Conservation (phyloP, 2,797 vertebrate genomes). For the Halcyon chelicuti region DNA sequence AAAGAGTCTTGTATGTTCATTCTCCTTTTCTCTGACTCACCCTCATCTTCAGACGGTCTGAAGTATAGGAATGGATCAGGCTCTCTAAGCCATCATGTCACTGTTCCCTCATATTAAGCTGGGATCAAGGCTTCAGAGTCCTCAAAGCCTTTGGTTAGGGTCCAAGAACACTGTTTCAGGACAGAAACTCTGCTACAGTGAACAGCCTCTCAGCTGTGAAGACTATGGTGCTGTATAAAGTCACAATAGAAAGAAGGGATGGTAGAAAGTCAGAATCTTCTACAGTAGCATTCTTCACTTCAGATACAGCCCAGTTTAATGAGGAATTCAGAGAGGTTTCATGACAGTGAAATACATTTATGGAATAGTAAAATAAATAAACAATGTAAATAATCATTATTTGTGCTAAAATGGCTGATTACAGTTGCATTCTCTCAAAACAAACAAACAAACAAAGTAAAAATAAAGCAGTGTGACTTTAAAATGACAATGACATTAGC, state of each 20-base stretch:
- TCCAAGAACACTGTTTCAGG: neutral
- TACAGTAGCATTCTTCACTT: neutral
- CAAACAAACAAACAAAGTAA: neutral
- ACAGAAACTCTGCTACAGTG: neutral
- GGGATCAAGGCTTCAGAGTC: neutral
- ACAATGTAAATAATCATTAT: neutral
- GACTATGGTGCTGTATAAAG: neutral
- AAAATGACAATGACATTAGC: constrained; percentile 29
- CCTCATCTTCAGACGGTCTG: neutral
- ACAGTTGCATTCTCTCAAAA: neutral
- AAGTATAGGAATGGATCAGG: neutral
- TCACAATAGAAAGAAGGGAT: neutral
- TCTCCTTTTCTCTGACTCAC: neutral
- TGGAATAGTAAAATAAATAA: neutral
- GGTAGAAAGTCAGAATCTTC: neutral
- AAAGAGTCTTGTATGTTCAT: neutral
- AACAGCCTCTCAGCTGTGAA: neutral
- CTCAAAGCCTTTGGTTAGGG: neutral
- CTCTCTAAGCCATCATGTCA: neutral
- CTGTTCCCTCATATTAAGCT: neutral
- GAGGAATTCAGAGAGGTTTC: neutral
- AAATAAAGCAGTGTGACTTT: neutral
- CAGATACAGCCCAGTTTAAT: neutral
- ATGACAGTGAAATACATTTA: neutral
- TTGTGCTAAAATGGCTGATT: neutral